Evolutionary conservation across 2,888 invertebrate genomes (phyloP).

Genomic region (Caenorhabditis macrosperma): DNA sequence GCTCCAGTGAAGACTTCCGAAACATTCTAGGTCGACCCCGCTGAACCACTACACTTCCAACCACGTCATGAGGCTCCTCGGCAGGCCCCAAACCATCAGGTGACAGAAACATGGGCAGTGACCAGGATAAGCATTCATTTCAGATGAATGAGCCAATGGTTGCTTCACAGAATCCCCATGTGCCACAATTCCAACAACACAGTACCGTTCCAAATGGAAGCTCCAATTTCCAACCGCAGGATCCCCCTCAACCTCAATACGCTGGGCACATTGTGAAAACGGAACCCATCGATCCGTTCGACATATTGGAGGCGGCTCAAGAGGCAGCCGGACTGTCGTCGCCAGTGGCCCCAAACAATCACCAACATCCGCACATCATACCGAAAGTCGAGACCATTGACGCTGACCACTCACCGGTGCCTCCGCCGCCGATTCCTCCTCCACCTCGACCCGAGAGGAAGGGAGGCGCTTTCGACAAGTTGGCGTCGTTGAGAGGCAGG

Average conservation of each 20-base stretch:
- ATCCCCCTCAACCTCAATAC: neutral
- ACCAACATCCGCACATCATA: too few species aligned
- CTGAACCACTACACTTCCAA: neutral
- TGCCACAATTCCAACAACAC: too few species aligned
- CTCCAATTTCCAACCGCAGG: too few species aligned
- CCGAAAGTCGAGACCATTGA: too few species aligned
- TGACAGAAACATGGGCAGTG: too few species aligned
- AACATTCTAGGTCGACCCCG: neutral
- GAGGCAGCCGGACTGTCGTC: slow-evolving; percentile 9
- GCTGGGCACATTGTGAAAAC: neutral
- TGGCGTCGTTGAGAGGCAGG: slow-evolving; percentile 7
- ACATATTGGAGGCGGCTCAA: slow-evolving; percentile 34
- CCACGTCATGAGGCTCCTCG: too few species aligned
- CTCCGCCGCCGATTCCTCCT: neutral
- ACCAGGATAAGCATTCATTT: too few species aligned
- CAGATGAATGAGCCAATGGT: too few species aligned
- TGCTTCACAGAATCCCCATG: too few species aligned
- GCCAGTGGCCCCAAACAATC: neutral
- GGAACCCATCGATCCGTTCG: neutral
- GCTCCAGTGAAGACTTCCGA: too few species aligned
- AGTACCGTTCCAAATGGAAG: too few species aligned
- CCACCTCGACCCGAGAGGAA: neutral
- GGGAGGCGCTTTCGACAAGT: slow-evolving; percentile 17
- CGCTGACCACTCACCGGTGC: too few species aligned
- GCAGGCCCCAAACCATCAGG: neutral